Conservation (phyloP, 2,113 vertebrate species). For the Amazona vittata region DNA sequence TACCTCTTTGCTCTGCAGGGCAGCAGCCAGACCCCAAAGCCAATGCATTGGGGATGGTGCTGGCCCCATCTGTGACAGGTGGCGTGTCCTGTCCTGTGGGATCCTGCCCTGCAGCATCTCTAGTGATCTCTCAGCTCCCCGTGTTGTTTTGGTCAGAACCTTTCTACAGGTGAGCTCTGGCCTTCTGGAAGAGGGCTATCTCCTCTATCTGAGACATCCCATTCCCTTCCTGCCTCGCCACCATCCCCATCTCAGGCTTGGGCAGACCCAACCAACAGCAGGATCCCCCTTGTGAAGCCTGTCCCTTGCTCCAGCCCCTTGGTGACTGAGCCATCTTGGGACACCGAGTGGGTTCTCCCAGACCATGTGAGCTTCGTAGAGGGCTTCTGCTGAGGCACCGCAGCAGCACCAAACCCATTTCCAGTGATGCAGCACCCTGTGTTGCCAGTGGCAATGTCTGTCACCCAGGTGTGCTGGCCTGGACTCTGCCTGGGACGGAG, state of each 20-base stretch:
- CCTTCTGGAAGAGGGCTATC: not conserved
- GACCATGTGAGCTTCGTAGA: not conserved
- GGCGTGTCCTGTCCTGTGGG: accelerated
- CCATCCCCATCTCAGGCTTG: not conserved
- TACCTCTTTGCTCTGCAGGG: not conserved
- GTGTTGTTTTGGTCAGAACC: not conserved
- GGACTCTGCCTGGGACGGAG: not conserved
- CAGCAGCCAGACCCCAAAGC: not conserved
- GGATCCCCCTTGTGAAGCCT: not conserved
- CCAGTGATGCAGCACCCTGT: not conserved
- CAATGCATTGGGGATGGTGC: not conserved
- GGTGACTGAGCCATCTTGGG: not conserved
- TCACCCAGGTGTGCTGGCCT: accelerated
- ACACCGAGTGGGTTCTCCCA: not conserved
- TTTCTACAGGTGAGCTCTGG: not conserved
- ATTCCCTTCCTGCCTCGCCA: not conserved
- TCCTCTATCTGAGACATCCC: not conserved
- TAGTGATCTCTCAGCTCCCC: not conserved
- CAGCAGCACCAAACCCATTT: not conserved
- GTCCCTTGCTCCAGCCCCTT: not conserved
- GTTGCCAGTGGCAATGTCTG: not conserved
- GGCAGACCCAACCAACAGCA: not conserved
- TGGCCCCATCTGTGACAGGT: not conserved
- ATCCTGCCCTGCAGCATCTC: not conserved
- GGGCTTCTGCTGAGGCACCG: not conserved